Evolutionary conservation across 2,113 vertebrate species (phyloP).

Genomic region (Machaerirhynchus nigripectus): DNA sequence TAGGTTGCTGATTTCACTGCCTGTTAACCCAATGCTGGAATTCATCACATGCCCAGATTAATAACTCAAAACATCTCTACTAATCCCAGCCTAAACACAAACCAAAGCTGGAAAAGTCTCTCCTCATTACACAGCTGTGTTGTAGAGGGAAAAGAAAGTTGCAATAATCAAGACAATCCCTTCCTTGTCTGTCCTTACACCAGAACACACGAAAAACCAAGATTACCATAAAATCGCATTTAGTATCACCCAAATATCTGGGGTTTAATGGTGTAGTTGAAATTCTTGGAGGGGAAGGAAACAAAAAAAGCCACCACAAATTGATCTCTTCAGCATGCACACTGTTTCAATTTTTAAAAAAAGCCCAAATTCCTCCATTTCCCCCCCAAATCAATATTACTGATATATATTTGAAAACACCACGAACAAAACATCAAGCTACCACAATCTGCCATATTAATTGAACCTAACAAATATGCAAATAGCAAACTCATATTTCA

Average conservation of each 20-base stretch:
- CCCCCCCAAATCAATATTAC: background rate
- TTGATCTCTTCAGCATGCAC: background rate
- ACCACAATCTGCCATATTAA: background rate
- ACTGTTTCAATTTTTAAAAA: background rate
- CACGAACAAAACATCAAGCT: background rate
- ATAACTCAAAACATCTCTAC: background rate
- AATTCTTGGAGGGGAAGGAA: background rate
- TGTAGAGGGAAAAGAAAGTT: background rate
- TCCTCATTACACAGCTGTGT: background rate
- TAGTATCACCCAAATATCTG: background rate
- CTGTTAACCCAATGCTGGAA: background rate
- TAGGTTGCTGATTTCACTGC: background rate
- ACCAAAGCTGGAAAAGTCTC: background rate
- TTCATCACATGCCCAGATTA: background rate
- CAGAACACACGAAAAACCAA: background rate
- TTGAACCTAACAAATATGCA: background rate
- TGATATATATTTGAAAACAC: background rate
- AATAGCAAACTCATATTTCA: background rate
- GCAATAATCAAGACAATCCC: background rate
- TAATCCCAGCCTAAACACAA: background rate
- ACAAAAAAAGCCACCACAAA: background rate
- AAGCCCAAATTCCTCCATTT: background rate
- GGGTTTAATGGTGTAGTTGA: background rate
- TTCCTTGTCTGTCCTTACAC: background rate
- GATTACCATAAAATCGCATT: background rate